phyloP scores from a whole-genome alignment of 1,140 invertebrate genomes.

The Microvelia longipes region DNA sequence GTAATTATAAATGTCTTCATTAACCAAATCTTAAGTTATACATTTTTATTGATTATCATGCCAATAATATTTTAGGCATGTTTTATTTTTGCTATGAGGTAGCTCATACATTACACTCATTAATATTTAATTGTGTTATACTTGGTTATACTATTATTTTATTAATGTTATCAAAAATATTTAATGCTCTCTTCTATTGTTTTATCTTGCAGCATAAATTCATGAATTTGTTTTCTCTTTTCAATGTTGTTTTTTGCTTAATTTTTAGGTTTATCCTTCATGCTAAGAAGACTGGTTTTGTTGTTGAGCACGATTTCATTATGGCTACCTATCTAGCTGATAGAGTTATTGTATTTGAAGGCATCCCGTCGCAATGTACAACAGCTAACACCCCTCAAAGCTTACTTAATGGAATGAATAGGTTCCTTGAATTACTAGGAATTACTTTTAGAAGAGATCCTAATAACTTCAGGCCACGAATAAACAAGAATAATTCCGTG shows the following conservation, averaged over 20 bases:
- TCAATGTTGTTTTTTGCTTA: background rate
- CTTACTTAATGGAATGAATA: conserved; percentile 93
- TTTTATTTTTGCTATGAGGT: too few relatives aligned
- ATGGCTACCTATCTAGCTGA: conserved; percentile 99
- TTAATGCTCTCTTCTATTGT: too few relatives aligned
- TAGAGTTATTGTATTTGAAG: conserved; percentile 97
- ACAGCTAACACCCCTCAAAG: conserved; percentile 85
- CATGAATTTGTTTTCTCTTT: background rate
- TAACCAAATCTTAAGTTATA: too few relatives aligned
- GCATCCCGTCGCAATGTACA: conserved; percentile 72
- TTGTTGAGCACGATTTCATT: conserved; percentile 99
- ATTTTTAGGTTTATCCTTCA: conserved; percentile 84
- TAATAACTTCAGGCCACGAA: conserved; percentile 94
- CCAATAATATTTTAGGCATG: too few relatives aligned
- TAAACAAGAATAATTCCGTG: conserved; percentile 92
- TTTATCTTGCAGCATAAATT: too few relatives aligned
- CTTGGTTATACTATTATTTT: too few relatives aligned
- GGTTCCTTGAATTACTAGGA: conserved; percentile 87
- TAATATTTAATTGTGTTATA: too few relatives aligned
- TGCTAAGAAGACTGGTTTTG: conserved; percentile 97
- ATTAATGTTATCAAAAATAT: too few relatives aligned
- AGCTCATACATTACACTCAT: too few relatives aligned
- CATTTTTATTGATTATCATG: too few relatives aligned
- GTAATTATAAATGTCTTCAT: too few relatives aligned
- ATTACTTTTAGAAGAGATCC: conserved; percentile 98